phyloP scores from a whole-genome alignment of 2,113 vertebrate genomes.

The Aleadryas rufinucha region DNA sequence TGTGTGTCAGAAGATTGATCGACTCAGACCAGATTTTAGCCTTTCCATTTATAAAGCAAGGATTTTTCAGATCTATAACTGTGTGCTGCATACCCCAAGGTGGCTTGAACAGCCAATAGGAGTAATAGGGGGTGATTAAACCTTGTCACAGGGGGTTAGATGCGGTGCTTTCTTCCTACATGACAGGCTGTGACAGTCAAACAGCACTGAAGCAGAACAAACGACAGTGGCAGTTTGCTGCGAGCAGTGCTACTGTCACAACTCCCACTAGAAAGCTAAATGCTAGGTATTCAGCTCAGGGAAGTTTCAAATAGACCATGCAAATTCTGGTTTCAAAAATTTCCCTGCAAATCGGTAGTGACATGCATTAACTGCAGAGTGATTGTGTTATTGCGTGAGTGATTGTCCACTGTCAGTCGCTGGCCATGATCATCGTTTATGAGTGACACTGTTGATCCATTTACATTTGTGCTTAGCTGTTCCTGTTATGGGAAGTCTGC shows the following conservation, averaged over 20 bases:
- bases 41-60: background rate
- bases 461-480: background rate
- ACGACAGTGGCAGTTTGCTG: slow-evolving; percentile 70
- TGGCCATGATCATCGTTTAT: background rate
- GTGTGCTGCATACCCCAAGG: slow-evolving; percentile 28
- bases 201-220: slow-evolving; percentile 75
- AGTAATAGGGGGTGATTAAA: slow-evolving; percentile 74
- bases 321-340: slow-evolving; percentile 24
- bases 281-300: slow-evolving; percentile 30
- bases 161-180: slow-evolving; percentile 56
- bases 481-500: background rate
- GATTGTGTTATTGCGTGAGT: background rate
- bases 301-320: slow-evolving; percentile 37
- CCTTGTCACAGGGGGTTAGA: slow-evolving; percentile 70
- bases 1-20: background rate
- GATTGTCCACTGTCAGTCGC: background rate
- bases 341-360: background rate
- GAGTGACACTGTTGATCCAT: background rate
- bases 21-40: background rate
- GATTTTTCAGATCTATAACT: background rate
- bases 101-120: slow-evolving; percentile 59
- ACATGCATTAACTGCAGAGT: slow-evolving; percentile 4
- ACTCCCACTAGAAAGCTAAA: slow-evolving; percentile 55
- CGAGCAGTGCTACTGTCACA: slow-evolving; percentile 68
- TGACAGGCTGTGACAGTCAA: slow-evolving; percentile 78